A percentile compares a stretch with the other conserved stretches of the same genome.
phyloP scores from a whole-genome alignment of 2,888 invertebrate species.

The Cheilosia pagana region DNA sequence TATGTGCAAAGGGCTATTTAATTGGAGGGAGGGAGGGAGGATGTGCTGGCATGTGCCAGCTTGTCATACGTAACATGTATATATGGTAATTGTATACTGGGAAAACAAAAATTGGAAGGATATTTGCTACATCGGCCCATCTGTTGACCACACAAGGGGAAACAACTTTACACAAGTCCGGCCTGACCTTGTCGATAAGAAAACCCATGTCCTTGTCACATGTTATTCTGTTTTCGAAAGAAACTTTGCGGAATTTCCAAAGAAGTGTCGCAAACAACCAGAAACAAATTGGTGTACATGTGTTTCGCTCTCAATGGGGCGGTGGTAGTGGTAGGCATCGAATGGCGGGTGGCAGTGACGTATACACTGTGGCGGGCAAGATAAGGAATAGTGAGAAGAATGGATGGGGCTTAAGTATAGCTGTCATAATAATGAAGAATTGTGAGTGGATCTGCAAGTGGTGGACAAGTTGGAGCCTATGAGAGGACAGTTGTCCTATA shows the following conservation, averaged over 20 bases:
- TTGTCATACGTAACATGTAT: too few relatives aligned
- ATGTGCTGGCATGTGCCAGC: too few relatives aligned
- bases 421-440: too few relatives aligned
- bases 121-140: slow-evolving; percentile 7
- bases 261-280: slow-evolving; percentile 36
- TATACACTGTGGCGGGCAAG: too few relatives aligned
- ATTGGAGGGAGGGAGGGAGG: slow-evolving; percentile 29
- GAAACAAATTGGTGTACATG: slow-evolving; percentile 32
- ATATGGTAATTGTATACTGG: neutral
- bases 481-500: too few relatives aligned
- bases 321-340: too few relatives aligned
- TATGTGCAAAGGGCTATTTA: slow-evolving; percentile 48
- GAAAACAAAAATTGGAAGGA: slow-evolving; percentile 7
- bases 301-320: neutral
- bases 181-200: slow-evolving; percentile 56
- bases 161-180: slow-evolving; percentile 43
- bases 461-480: too few relatives aligned
- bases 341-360: too few relatives aligned
- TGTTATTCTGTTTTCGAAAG: slow-evolving; percentile 32
- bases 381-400: too few relatives aligned
- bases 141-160: slow-evolving; percentile 22
- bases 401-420: too few relatives aligned
- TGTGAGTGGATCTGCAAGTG: too few relatives aligned
- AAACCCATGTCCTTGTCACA: slow-evolving; percentile 62
- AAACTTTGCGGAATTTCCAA: slow-evolving; percentile 32